phyloP scores from a whole-genome alignment of 2,797 vertebrate species.

The Pelochelys cantorii region DNA sequence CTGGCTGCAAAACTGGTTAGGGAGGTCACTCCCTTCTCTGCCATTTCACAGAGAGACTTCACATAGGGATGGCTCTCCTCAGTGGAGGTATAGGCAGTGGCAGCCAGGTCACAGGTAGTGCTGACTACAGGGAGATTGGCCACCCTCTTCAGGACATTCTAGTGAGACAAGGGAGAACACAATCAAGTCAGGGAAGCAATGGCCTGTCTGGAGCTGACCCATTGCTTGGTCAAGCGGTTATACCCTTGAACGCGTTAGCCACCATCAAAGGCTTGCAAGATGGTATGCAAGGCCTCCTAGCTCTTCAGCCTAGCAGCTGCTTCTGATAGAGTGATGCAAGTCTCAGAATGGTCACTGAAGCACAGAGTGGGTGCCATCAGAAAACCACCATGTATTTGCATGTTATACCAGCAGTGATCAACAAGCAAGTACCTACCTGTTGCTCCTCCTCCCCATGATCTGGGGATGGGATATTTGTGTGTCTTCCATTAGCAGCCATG shows the following conservation, averaged over 20 bases:
- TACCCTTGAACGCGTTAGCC: not conserved
- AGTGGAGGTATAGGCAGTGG: not conserved
- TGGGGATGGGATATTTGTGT: fast-evolving
- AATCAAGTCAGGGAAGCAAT: fast-evolving
- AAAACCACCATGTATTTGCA: too few species aligned
- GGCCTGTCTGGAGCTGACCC: not conserved
- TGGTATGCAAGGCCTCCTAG: not conserved
- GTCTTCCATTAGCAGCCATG: not conserved
- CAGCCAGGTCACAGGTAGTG: not conserved
- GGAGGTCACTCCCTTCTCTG: slow-evolving; percentile 29
- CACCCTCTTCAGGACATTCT: not conserved
- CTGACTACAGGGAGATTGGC: not conserved
- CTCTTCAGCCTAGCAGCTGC: not conserved
- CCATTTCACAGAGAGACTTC: slow-evolving; percentile 7
- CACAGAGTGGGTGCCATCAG: too few species aligned
- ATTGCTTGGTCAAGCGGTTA: fast-evolving
- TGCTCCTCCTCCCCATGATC: not conserved
- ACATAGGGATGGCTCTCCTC: slow-evolving; percentile 37
- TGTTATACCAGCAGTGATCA: fast-evolving
- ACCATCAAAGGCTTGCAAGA: fast-evolving
- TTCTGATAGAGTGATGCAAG: fast-evolving
- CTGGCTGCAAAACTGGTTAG: slow-evolving; percentile 3
- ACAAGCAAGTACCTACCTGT: not conserved
- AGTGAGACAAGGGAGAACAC: not conserved
- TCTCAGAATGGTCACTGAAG: too few species aligned